Evolutionary conservation across 2,797 vertebrate species (phyloP).

Genomic region (Poeciliopsis turneri): DNA sequence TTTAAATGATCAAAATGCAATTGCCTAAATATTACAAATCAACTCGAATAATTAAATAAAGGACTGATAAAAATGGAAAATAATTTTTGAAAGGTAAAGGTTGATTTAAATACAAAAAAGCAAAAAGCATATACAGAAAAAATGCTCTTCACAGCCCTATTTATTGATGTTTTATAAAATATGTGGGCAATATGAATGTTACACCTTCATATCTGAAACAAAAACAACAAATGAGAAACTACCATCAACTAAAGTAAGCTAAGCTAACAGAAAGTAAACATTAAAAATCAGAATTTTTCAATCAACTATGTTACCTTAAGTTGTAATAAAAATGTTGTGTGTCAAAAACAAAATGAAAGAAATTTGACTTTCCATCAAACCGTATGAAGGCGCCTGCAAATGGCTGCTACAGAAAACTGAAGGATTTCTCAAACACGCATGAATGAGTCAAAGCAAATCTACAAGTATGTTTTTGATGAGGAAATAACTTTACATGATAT

Average conservation of each 20-base stretch:
- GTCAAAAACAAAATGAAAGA: too few relatives aligned
- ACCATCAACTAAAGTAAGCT: neutral
- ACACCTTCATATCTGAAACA: neutral
- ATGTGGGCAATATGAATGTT: neutral
- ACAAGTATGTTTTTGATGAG: neutral
- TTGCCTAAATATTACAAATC: neutral
- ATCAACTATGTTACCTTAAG: too few relatives aligned
- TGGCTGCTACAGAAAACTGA: neutral
- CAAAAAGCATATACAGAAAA: neutral
- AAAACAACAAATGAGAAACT: neutral
- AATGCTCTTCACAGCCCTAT: neutral
- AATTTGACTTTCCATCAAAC: too few relatives aligned
- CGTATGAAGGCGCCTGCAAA: neutral
- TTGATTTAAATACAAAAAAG: neutral
- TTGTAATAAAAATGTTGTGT: too few relatives aligned
- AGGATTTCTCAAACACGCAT: neutral
- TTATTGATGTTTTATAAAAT: neutral
- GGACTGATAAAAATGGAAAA: neutral
- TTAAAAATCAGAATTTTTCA: too few relatives aligned
- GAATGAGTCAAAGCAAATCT: neutral
- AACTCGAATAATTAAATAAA: neutral
- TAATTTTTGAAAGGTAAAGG: neutral
- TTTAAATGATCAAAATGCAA: neutral
- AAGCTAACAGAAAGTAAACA: neutral
- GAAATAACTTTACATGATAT: neutral